These are phyloP conservation scores for Decapterus maruadsi DNA, from an alignment of 2,797 vertebrate genomes.

Conservation along the genomic window DNA sequence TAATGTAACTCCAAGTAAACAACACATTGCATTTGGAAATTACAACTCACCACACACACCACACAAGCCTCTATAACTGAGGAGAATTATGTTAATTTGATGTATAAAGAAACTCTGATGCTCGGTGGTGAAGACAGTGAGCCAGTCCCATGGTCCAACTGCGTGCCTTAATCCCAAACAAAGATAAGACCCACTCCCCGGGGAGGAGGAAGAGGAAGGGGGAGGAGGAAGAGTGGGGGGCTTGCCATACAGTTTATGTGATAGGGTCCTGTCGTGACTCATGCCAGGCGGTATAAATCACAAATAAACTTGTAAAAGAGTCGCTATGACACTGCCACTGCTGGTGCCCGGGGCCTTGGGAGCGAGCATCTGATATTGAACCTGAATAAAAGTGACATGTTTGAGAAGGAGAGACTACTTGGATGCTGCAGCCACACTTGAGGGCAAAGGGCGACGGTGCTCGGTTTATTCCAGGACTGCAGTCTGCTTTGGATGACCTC, in stretches of 20 bases:
- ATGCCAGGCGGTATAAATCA: slow-evolving; percentile 68
- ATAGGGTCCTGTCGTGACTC: slow-evolving; percentile 59
- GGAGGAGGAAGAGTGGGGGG: neutral
- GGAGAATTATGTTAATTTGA: neutral
- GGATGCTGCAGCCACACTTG: slow-evolving; percentile 50
- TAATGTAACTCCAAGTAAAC: neutral
- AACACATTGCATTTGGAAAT: too few species aligned
- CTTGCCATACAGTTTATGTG: slow-evolving; percentile 16
- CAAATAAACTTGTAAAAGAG: slow-evolving; percentile 68
- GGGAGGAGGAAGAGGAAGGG: neutral
- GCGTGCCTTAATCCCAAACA: neutral
- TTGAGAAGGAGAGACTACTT: slow-evolving; percentile 63
- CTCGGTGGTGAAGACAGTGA: slow-evolving; percentile 9
- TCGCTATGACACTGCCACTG: slow-evolving; percentile 46
- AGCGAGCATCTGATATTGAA: slow-evolving; percentile 71
- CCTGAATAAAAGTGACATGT: slow-evolving; percentile 79
- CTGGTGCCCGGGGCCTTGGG: slow-evolving; percentile 51
- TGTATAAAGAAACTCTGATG: neutral
- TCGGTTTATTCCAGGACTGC: slow-evolving; percentile 56
- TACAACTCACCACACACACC: neutral
- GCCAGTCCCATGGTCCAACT: neutral
- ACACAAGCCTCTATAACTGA: neutral
- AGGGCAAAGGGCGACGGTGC: slow-evolving; percentile 42
- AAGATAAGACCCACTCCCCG: slow-evolving; percentile 4
- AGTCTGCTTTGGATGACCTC: slow-evolving; percentile 37